Base-by-base conservation (phyloP, 2,888 invertebrate genomes). In the Cheilosia soror region DNA sequence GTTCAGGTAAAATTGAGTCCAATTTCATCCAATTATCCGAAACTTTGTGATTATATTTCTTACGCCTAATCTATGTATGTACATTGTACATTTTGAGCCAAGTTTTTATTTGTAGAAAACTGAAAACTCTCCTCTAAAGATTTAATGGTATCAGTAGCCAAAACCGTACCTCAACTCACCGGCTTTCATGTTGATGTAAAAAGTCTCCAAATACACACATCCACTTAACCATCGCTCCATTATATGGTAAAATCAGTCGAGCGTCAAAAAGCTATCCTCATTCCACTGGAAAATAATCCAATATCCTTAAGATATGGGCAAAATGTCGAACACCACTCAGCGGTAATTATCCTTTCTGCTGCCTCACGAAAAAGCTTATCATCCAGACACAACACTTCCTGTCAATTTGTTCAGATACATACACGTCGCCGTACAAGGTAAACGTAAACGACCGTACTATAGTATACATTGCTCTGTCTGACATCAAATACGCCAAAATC, bases 291-390 rank as follows among this genome's bases (percentile, higher is more conserved):
- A 73, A 65, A 75, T 79, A 79, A 84, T 79, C 83, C 83, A 84
- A 84, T 84, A 84, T 84, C 83, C 83, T 84, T 63, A 62, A 73
- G 79, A 78, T 78, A 83, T 77, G 60, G 73, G 68, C 78, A 83
- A 73, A 83, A 78, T 78, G 44, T 73, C 72, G 66, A 73, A 84
- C 73, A 84, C 68, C 79, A 80, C 80, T 80, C 80, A 84, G 80
- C 68, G 80, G 71, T 80, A 84, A 84, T 84, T 84, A 80, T 84
- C 69, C 60, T 80, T 69, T 65, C 65, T 68, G 62, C 68, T 84
- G 63, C 31, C 57, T 62, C 60, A 69, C 51, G 20, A 78, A 69
- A 63, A 63, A 60, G 79, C 83, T 79, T 79, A 84, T 72, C 79
- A 83, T 69, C 63, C 80, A 76, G 68, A 71, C 65, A 75, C 63